Evolutionary conservation across 2,113 vertebrate genomes (phyloP).

Genomic region (Danionella cerebrum): DNA sequence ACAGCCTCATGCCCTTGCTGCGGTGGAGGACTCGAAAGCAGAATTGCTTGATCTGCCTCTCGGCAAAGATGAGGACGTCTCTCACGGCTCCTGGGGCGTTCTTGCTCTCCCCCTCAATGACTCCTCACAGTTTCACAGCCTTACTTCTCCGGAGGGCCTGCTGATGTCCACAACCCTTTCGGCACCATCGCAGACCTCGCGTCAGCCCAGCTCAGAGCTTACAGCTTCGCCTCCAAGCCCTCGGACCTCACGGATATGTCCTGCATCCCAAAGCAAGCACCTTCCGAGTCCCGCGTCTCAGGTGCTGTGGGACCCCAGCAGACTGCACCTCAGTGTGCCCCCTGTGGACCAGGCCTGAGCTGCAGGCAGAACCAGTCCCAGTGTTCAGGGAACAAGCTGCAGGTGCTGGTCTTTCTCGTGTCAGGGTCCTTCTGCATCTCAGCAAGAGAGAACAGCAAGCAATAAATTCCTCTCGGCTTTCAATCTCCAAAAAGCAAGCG

Average conservation of each 20-base stretch:
- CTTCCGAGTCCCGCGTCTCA: constrained; percentile 77
- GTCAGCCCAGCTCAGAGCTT: constrained; percentile 78
- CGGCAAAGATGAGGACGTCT: constrained; percentile 68
- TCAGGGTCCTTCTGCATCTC: constrained; percentile 20
- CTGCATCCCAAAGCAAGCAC: constrained; percentile 66
- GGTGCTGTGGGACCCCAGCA: constrained; percentile 84
- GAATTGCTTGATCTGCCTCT: constrained; percentile 72
- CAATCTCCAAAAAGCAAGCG: constrained; percentile 11
- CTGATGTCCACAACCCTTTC: constrained; percentile 82
- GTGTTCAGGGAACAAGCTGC: constrained; percentile 40
- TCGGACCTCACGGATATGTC: constrained; percentile 59
- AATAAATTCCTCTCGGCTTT: constrained; percentile 30
- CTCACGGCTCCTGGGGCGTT: constrained; percentile 78
- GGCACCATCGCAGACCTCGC: too few species aligned
- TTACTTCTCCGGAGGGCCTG: constrained; percentile 76
- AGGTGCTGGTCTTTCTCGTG: constrained; percentile 7
- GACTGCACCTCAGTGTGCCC: constrained; percentile 84
- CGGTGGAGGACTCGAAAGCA: constrained; percentile 71
- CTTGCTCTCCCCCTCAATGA: constrained; percentile 76
- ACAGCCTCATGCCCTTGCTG: constrained; percentile 74
- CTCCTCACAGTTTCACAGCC: constrained; percentile 73
- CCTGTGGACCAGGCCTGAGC: constrained; percentile 53
- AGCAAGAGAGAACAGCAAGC: constrained; percentile 26
- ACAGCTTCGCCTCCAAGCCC: constrained; percentile 77
- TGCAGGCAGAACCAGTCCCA: constrained; percentile 51